A percentile compares a stretch with the other conserved stretches of the same genome.
These are phyloP conservation scores for Platycnemis pennipes DNA, from an alignment of 2,888 invertebrate genomes.

Conservation along the genomic window DNA sequence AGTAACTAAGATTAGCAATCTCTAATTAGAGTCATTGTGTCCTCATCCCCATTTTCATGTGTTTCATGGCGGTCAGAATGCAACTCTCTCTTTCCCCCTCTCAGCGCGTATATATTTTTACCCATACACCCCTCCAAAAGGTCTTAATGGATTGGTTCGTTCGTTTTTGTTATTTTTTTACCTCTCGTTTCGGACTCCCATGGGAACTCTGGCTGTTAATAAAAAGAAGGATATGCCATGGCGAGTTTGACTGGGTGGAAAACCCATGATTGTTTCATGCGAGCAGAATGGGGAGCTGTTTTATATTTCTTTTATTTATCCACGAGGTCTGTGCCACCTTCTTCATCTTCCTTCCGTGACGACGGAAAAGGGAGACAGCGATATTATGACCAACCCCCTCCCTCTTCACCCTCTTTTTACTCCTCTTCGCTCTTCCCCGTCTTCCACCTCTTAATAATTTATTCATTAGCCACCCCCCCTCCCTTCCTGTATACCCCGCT, in stretches of 20 bases:
- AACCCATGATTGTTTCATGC: slow-evolving; percentile 35
- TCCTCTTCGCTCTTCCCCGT: neutral
- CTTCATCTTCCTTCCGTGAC: slow-evolving; percentile 22
- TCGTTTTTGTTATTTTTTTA: neutral
- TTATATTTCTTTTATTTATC: neutral
- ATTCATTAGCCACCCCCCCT: slow-evolving; percentile 12
- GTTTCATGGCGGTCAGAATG: neutral
- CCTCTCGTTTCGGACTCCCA: neutral
- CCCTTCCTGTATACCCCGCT: neutral
- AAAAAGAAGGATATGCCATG: neutral
- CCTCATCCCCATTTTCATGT: neutral
- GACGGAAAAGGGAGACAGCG: neutral
- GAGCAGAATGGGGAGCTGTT: neutral
- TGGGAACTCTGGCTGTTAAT: slow-evolving; percentile 33
- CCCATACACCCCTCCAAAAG: neutral
- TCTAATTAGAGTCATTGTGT: neutral
- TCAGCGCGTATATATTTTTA: neutral
- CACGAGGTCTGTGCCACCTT: neutral
- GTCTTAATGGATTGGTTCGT: slow-evolving; percentile 39
- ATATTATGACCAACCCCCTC: neutral
- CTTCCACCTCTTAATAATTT: neutral
- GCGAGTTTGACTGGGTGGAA: neutral
- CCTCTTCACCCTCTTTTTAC: neutral
- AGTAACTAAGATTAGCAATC: too few species aligned
- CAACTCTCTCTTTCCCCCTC: neutral